Conservation (phyloP, 35 echinoderm and acorn worm genomes). For the Acanthaster planci region DNA sequence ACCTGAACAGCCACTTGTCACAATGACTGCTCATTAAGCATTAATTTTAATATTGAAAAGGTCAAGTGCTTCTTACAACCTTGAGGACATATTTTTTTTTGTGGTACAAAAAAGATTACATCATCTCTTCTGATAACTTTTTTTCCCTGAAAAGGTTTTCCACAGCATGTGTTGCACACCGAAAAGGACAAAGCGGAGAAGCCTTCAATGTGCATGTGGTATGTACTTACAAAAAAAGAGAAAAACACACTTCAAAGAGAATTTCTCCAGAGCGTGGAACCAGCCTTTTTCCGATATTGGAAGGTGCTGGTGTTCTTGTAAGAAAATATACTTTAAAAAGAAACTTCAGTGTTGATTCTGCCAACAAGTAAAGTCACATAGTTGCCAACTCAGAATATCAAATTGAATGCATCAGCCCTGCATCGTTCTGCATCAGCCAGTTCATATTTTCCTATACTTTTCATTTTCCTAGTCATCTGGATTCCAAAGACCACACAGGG, state of each 20-base stretch:
- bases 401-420: too few species aligned
- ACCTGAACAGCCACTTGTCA: background rate
- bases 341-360: too few species aligned
- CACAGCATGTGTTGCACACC: slow-evolving; percentile 90
- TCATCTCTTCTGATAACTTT: slow-evolving; percentile 11
- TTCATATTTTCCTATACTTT: too few species aligned
- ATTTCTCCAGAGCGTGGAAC: too few species aligned
- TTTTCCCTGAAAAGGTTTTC: slow-evolving; percentile 85
- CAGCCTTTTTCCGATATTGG: too few species aligned
- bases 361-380: slow-evolving; percentile 22
- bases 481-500: slow-evolving; percentile 70
- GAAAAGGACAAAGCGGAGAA: slow-evolving; percentile 83
- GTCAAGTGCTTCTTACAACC: too few species aligned
- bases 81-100: too few species aligned
- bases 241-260: too few species aligned
- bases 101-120: background rate
- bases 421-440: too few species aligned
- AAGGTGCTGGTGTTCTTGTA: too few species aligned
- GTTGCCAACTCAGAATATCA: slow-evolving; percentile 6
- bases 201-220: slow-evolving; percentile 98
- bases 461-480: slow-evolving; percentile 67
- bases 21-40: background rate
- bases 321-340: too few species aligned
- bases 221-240: slow-evolving; percentile 5
- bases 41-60: background rate